Percentiles rank a stretch among this genome's conserved stretches.
These are phyloP conservation scores for Cherax destructor DNA, from an alignment of 1,140 invertebrate species.

Conservation along the genomic window DNA sequence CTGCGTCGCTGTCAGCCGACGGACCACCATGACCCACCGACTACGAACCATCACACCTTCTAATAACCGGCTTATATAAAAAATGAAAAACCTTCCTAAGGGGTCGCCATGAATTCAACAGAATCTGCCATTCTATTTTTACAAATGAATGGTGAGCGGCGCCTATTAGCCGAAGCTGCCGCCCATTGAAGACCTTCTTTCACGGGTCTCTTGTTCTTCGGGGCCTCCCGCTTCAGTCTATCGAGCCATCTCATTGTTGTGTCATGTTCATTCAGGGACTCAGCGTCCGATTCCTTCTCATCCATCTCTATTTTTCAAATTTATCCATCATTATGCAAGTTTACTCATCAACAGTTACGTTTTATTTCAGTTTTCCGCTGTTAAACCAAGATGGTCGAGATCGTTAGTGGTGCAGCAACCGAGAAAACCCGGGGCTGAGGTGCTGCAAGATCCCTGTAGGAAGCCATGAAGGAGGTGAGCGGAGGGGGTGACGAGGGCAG, in stretches of 20 bases:
- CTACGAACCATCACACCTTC: constrained; percentile 37
- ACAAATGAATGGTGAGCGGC: constrained; percentile 44
- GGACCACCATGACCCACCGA: background rate
- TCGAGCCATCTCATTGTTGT: constrained; percentile 69
- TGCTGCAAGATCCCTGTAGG: background rate
- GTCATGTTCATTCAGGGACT: constrained; percentile 58
- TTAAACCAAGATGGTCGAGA: background rate
- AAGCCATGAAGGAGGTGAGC: background rate
- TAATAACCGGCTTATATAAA: constrained; percentile 21
- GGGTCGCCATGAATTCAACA: constrained; percentile 52
- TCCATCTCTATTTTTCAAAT: no score
- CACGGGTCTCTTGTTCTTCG: constrained; percentile 66
- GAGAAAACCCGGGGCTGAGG: no score
- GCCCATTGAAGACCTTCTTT: constrained; percentile 62
- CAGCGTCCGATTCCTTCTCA: constrained; percentile 45
- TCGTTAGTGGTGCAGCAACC: no score
- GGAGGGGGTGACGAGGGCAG: constrained; percentile 6
- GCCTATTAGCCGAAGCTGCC: constrained; percentile 58
- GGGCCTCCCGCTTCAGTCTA: constrained; percentile 61
- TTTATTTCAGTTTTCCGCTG: no score
- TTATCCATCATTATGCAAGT: no score
- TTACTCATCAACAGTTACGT: no score
- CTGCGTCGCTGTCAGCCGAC: background rate
- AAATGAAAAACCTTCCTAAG: background rate
- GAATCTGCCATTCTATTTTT: constrained; percentile 57